Base-by-base conservation (phyloP, 2,113 vertebrate species). In the Apeltes quadracus region DNA sequence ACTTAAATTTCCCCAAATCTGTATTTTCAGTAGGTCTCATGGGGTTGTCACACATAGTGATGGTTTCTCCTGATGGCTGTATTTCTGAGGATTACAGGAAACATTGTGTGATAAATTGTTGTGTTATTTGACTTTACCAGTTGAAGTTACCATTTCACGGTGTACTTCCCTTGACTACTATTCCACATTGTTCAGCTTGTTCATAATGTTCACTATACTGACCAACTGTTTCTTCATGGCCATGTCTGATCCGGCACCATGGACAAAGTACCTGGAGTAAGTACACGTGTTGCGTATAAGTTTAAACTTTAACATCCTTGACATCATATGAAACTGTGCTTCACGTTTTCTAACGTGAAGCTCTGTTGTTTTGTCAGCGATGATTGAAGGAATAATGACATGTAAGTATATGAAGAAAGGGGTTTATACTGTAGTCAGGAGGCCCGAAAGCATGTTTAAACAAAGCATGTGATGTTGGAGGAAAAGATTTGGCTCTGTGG, bases 181-280 rank as follows among this genome's bases (percentile, higher is more conserved):
- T 1, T 34, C 72, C 77, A 98, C 92, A 72, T 95, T 99, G 88
- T 99, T 99, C 91, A 99, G 94, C 93, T 92, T 98, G 91, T 97
- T 99, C 82, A 99, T 99, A 87, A 99, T 99, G 97, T 99, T 95
- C 93, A 99, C 98, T 79, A 99, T 99, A 89, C 92, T 99, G 88
- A 99, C 97, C 88, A 99, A 99, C 92, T 99, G 98, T 57, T 96
- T 94, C 90, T 99, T 99, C 93, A 99, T 99, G 98, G 96, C 97
- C 64, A 96, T 97, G 93, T 96, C 95, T 0, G 97, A 99, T 67
- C 95, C 96, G 36, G 94, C 95, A 0, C 81, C 93, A 1, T 99
- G 98, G 98, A 96, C 96, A 89, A 99, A 99, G 90, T 96, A 99
- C 34, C 94, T 99, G 36, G 98, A 99, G 98, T 99, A 90, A 98